Conservation (phyloP, 2,888 invertebrate species). For the Abscondita cerata region DNA sequence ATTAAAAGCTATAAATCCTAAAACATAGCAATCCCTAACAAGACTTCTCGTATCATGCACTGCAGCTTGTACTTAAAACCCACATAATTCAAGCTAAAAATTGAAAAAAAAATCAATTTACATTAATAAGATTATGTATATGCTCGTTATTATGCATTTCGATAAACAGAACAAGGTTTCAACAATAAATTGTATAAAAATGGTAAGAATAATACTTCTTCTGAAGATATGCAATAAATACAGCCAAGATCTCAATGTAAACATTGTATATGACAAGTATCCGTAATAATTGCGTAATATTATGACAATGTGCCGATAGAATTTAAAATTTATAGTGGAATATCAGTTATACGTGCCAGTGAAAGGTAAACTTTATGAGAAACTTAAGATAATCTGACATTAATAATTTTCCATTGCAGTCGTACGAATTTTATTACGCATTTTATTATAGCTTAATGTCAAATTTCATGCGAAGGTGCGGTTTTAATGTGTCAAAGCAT, state of each 20-base stretch:
- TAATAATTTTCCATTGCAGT: slow-evolving; percentile 32
- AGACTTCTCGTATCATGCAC: too few species aligned
- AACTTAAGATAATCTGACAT: slow-evolving; percentile 32
- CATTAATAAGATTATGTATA: neutral
- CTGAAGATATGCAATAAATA: slow-evolving; percentile 12
- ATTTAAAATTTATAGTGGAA: slow-evolving; percentile 29
- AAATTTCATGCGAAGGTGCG: slow-evolving; percentile 28
- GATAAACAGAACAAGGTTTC: slow-evolving; percentile 7
- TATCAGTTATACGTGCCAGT: slow-evolving; percentile 35
- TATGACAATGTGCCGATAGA: slow-evolving; percentile 28
- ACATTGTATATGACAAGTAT: slow-evolving; percentile 13
- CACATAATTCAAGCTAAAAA: too few species aligned
- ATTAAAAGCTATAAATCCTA: too few species aligned
- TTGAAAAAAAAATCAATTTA: neutral
- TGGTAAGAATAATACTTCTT: neutral
- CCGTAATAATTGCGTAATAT: slow-evolving; percentile 27
- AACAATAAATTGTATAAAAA: slow-evolving; percentile 1
- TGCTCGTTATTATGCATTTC: neutral
- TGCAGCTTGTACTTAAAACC: too few species aligned
- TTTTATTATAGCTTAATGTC: slow-evolving; percentile 30
- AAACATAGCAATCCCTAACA: too few species aligned
- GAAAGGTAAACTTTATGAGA: slow-evolving; percentile 34
- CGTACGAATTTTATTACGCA: slow-evolving; percentile 30
- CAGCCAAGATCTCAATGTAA: slow-evolving; percentile 14
- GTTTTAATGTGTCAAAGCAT: slow-evolving; percentile 19